A percentile compares a stretch with the other conserved stretches of the same genome.
Evolutionary conservation across 2,113 vertebrate genomes (phyloP).

Genomic region (Oxyura jamaicensis): DNA sequence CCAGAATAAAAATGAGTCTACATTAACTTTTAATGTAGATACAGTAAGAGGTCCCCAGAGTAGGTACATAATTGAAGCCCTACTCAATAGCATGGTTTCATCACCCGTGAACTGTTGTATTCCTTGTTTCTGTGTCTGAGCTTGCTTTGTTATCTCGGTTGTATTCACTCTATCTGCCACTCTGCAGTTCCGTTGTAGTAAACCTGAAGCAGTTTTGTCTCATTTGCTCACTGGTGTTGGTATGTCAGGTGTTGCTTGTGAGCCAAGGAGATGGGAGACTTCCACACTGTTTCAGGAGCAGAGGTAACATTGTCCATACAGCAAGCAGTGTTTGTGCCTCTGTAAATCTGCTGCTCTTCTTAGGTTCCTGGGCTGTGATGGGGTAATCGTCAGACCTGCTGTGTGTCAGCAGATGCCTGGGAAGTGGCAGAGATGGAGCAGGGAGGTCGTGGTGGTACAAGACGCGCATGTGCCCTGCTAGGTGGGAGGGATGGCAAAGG

Average conservation of each 20-base stretch:
- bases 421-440: neutral
- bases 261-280: neutral
- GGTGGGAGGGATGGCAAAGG: neutral
- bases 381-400: neutral
- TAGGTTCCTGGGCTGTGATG: neutral
- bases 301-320: neutral
- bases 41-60: neutral
- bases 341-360: neutral
- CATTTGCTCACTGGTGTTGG: neutral
- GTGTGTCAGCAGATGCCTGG: neutral
- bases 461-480: accelerated
- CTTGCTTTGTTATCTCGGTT: neutral
- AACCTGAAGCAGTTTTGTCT: neutral
- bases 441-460: too few relatives aligned
- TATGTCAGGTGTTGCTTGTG: neutral
- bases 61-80: neutral
- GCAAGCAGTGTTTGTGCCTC: neutral
- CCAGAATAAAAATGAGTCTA: neutral
- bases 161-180: neutral
- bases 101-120: neutral
- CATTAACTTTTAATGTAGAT: neutral
- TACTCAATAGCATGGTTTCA: neutral
- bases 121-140: neutral
- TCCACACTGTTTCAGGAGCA: neutral
- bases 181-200: neutral